phyloP scores from a whole-genome alignment of 2,888 invertebrate species.

The Lypha dubia region DNA sequence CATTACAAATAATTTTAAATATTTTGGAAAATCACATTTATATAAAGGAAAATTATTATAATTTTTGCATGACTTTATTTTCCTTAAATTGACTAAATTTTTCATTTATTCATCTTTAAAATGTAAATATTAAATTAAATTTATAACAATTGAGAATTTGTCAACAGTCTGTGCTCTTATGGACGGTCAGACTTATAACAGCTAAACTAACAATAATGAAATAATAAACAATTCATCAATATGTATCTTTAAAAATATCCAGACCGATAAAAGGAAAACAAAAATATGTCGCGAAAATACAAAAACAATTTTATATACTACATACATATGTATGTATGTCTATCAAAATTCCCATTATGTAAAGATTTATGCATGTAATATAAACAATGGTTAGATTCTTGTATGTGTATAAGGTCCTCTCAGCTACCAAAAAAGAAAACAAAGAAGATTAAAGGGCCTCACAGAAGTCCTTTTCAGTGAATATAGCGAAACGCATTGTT shows the following conservation, averaged over 20 bases:
- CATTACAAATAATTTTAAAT: no score
- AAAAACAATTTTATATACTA: constrained; percentile 42
- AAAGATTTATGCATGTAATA: constrained; percentile 21
- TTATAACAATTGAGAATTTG: constrained; percentile 8
- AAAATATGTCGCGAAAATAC: constrained; percentile 46
- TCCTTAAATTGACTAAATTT: neutral
- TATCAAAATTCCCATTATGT: constrained; percentile 1
- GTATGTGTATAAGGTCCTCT: neutral
- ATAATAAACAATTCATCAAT: constrained; percentile 31
- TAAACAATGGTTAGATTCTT: neutral
- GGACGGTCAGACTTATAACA: constrained; percentile 56
- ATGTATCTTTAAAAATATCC: constrained; percentile 25
- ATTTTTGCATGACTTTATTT: neutral
- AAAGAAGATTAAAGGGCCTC: neutral
- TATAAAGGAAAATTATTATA: no score
- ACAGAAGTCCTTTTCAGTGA: neutral
- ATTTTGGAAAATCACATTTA: no score
- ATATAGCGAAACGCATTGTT: no score
- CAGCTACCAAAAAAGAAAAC: neutral
- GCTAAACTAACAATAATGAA: constrained; percentile 62
- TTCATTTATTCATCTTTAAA: neutral
- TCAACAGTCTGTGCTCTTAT: constrained; percentile 31
- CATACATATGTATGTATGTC: no score
- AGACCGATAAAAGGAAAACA: neutral
- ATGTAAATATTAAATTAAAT: constrained; percentile 21